phyloP scores from a whole-genome alignment of 2,797 vertebrate species.

The Miichthys miiuy region DNA sequence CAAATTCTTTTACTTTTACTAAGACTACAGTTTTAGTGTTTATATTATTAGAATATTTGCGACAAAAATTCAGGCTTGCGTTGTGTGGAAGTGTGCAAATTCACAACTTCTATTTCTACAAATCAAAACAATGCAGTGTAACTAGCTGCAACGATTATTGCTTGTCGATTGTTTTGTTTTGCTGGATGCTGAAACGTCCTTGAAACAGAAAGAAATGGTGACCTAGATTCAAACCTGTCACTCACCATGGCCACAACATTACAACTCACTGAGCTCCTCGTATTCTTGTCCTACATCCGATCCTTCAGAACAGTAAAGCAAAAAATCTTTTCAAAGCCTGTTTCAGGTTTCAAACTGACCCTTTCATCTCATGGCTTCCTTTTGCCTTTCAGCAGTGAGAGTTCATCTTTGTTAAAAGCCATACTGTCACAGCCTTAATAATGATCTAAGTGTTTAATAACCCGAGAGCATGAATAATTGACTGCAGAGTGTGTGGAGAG shows the following conservation, averaged over 20 bases:
- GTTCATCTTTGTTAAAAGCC: constrained; percentile 44
- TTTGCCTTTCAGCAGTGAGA: constrained; percentile 10
- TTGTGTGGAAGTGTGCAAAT: not conserved
- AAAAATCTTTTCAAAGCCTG: not conserved
- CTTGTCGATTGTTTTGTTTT: no score
- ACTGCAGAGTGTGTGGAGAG: constrained; percentile 36
- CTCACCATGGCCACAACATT: not conserved
- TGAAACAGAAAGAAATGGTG: no score
- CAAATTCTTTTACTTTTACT: no score
- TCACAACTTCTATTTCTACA: not conserved
- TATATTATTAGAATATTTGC: no score
- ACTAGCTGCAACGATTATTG: no score
- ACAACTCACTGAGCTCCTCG: not conserved
- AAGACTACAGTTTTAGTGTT: no score
- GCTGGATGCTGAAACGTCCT: not conserved
- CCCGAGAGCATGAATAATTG: constrained; percentile 72
- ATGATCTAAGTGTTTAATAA: constrained; percentile 68
- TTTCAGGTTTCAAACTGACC: constrained; percentile 6
- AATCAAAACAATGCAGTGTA: not conserved
- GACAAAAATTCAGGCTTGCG: not conserved
- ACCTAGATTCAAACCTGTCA: no score
- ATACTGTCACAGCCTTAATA: constrained; percentile 46
- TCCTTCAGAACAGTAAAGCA: no score
- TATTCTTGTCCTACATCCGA: not conserved
- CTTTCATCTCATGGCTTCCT: not conserved